Conservation (phyloP, 2,888 invertebrate species). For the Trichopria drosophilae region DNA sequence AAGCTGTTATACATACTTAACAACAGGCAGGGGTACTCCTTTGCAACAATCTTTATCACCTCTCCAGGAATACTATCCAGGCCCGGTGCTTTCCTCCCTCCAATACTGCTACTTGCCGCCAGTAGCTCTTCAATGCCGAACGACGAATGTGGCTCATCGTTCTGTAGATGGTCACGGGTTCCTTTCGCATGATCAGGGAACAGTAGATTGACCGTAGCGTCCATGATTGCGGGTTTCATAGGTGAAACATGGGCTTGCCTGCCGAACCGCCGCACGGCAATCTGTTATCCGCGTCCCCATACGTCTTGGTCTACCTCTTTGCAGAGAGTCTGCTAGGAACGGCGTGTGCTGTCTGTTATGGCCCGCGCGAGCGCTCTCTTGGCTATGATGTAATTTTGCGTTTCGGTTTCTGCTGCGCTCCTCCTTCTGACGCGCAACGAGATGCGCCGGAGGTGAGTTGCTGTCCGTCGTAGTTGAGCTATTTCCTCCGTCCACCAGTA, state of each 20-base stretch:
- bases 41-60: conserved; percentile 13
- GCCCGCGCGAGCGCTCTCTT: not conserved
- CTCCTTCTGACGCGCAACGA: not conserved
- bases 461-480: not conserved
- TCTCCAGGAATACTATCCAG: too few relatives aligned
- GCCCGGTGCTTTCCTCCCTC: too few relatives aligned
- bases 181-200: not conserved
- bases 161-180: too few relatives aligned
- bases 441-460: not conserved
- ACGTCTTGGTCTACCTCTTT: conserved; percentile 6
- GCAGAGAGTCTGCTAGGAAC: conserved; percentile 9
- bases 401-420: not conserved
- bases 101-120: too few relatives aligned
- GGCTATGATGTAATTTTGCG: not conserved
- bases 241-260: not conserved
- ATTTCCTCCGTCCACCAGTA: not conserved
- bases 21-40: conserved; percentile 11
- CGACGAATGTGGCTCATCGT: too few relatives aligned
- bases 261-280: not conserved
- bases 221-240: not conserved
- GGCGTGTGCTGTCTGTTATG: conserved; percentile 3
- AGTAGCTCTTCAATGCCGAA: too few relatives aligned
- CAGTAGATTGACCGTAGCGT: not conserved
- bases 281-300: conserved; percentile 8
- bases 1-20: conserved; percentile 25